Base-by-base conservation (phyloP, 1,140 invertebrate species). In the Zaprionus inermis region DNA sequence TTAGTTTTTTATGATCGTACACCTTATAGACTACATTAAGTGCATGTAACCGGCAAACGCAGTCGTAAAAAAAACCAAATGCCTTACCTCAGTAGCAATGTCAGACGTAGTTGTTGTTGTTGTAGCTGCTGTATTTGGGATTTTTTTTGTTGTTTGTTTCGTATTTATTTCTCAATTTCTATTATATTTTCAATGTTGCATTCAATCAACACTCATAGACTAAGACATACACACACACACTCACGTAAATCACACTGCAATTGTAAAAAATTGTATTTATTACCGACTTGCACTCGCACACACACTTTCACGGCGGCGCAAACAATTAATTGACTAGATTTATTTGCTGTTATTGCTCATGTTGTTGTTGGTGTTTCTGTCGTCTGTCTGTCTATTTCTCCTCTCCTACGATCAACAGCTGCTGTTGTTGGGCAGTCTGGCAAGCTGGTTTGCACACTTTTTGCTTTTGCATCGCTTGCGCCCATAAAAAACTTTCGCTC, bases 301-400 rank as follows among this genome's bases (percentile, higher is more conserved):
- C 59, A 20, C 18, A 86, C 83, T 86, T 86, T 86, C 84, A 71
- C 83, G 61, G 77, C 81, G 69, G 55, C 38, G 64, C 57, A 55
- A 44, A 71, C 63, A 76, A 86, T 88, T 86, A 86, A 86, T 88
- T 86, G 83, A 75, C 76, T 83, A 88, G 79, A 82, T 83, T 82
- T 82, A 69, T 78, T 60, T 70, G 32, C 32, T 63, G 28, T 32
- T 64, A 54, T 56, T 52, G 54, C 52, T 72, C 28, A 24, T 22
- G 57, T 57, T 57, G 20, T 11, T 49, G 22, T 51, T 3, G 18
- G 6, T 14, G 30, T 68, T 2, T 28, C 28, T 28, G 28, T 41
- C 51, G n/a, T n/a, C n/a, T 44, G 22, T 41, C 20, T 57, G 49
- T 41, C 7, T 44, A 16, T 38, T 56, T 22, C 57, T 41, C 52